Evolutionary conservation across 2,797 vertebrate species (phyloP), one percentile per base, ranked within the genome.

Genomic region (Macropus fuliginosus): DNA sequence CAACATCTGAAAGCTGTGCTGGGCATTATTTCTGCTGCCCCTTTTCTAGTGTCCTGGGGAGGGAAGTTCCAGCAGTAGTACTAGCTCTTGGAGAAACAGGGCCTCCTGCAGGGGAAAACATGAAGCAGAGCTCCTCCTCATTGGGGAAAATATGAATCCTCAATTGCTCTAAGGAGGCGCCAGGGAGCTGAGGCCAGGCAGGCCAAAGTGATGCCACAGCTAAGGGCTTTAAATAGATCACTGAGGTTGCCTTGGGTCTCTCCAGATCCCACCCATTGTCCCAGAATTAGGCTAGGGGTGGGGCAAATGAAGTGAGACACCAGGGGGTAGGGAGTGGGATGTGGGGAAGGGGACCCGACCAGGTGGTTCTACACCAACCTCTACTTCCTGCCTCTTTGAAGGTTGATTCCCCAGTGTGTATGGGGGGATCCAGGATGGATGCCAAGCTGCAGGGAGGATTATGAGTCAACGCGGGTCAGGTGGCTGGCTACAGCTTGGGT

Each of bases 291-390:
- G 87, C 91, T 46, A 55, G 24, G 31, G 56, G 14, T 55, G 54
- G 34, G 3, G 55, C 1, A 3, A 3, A 52, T 55, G 54, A 81
- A 81, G 66, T 21, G 66, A 81, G 66, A 40, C 18, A 0, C 1
- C 31, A 0, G n/a, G 27, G 31, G 34, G 13, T 14, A 24, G 18
- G 12, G 34, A 55, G 62, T 54, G 14, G 29, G 10, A 27, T 91
- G 1, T 9, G 31, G 16, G 92, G 12, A 1, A 34, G 4, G 29
- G 24, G 29, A 50, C 90, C 93, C 40, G 92, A 1, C 24, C 94
- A 57, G 54, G 54, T 92, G 54, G n/a, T 93, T 55, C 92, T 54
- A 21, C 59, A 98, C 98, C 98, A 96, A 98, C 97, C 98, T 97
- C 94, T 94, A 94, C 93, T 96, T 96, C 62, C 95, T 92, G 81